Conservation (phyloP, 1,140 invertebrate genomes). For the Micrasema minimum region DNA sequence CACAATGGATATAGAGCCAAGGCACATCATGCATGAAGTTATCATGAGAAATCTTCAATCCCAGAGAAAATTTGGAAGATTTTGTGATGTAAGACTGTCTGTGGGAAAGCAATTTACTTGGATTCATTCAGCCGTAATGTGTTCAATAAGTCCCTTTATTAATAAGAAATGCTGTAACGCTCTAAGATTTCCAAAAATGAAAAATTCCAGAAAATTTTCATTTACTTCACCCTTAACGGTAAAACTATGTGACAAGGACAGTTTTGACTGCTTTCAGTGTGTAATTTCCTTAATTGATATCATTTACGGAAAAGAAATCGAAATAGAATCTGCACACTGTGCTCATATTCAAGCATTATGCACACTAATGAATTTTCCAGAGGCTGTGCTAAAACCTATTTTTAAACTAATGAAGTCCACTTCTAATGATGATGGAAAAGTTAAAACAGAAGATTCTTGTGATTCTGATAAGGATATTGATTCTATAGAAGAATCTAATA, state of each 20-base stretch:
- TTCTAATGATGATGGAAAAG: neutral
- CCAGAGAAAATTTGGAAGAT: constrained; percentile 37
- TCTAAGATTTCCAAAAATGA: constrained; percentile 25
- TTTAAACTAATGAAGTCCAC: constrained; percentile 23
- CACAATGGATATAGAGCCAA: too few species aligned
- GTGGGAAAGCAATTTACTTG: constrained; percentile 46
- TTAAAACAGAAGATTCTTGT: constrained; percentile 10
- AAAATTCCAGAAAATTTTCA: constrained; percentile 40
- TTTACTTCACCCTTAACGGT: constrained; percentile 46
- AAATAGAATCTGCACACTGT: constrained; percentile 29
- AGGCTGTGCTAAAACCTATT: constrained; percentile 44
- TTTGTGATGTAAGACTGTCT: constrained; percentile 37
- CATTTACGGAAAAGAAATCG: constrained; percentile 47
- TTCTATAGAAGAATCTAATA: neutral
- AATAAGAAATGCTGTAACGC: constrained; percentile 46
- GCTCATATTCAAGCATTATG: constrained; percentile 42
- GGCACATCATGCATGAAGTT: constrained; percentile 21
- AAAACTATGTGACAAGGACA: constrained; percentile 43
- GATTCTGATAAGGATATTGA: constrained; percentile 13
- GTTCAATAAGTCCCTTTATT: constrained; percentile 43
- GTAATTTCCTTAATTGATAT: constrained; percentile 45
- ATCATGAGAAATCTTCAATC: constrained; percentile 25
- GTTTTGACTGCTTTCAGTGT: constrained; percentile 47
- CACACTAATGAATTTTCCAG: constrained; percentile 42
- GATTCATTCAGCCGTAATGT: constrained; percentile 46